Conservation (phyloP, 2,888 invertebrate species). For the Meganola albula region DNA sequence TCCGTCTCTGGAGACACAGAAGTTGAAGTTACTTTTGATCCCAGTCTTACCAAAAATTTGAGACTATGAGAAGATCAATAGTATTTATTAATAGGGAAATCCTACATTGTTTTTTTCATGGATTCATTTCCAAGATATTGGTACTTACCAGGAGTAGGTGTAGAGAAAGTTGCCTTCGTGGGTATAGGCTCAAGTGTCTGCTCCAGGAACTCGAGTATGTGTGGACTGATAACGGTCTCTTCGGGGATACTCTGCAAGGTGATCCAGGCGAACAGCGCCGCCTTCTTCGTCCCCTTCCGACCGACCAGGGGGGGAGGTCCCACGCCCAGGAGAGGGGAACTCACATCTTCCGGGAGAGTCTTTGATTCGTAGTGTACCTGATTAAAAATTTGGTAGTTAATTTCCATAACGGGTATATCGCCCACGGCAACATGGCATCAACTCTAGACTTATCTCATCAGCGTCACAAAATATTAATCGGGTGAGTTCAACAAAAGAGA, state of each 20-base stretch:
- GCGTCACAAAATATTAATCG: no score
- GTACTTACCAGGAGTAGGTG: conserved; percentile 53
- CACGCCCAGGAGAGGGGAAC: conserved; percentile 51
- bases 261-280: conserved; percentile 95
- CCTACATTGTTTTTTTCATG: no score
- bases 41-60: no score
- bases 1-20: conserved; percentile 50
- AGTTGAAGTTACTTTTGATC: background rate
- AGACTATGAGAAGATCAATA: no score
- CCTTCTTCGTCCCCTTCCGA: conserved; percentile 89
- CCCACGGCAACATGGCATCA: no score
- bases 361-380: conserved; percentile 89
- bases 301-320: conserved; percentile 16
- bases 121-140: no score
- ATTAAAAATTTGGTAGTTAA: background rate
- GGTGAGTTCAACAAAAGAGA: no score
- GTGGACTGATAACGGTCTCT: conserved; percentile 98
- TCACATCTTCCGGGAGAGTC: conserved; percentile 80
- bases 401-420: no score
- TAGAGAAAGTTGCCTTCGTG: conserved; percentile 72
- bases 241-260: conserved; percentile 98
- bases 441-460: no score
- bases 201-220: conserved; percentile 97
- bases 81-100: no score
- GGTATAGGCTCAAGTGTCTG: conserved; percentile 98